These are phyloP conservation scores for Stegastes partitus DNA, from an alignment of 2,113 vertebrate genomes.

Conservation along the genomic window DNA sequence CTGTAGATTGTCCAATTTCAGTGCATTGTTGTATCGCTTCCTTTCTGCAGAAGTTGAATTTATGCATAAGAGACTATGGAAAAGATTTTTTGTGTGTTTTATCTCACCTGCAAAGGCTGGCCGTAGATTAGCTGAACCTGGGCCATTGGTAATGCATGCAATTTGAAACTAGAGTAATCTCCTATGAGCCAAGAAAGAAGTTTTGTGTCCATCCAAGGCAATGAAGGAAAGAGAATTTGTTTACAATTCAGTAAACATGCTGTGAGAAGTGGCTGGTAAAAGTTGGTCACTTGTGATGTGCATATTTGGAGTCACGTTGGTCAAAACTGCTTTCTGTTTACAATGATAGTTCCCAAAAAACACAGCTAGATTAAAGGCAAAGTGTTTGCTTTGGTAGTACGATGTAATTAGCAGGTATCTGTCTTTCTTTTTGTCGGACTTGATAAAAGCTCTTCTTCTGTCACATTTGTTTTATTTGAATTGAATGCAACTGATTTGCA, in stretches of 20 bases:
- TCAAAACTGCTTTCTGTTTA: conserved; percentile 20
- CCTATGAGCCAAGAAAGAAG: conserved; percentile 1
- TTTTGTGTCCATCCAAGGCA: conserved; percentile 14
- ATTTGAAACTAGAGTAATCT: conserved; percentile 48
- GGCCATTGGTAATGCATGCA: conserved; percentile 37
- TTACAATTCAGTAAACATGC: background rate
- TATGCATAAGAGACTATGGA: background rate
- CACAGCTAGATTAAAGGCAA: conserved; percentile 52
- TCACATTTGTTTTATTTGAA: conserved; percentile 15
- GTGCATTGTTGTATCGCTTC: background rate
- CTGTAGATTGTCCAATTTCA: no score
- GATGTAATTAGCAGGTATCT: conserved; percentile 36
- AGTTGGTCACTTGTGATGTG: background rate
- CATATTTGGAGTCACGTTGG: background rate
- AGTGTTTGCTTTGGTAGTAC: conserved; percentile 22
- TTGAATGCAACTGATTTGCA: conserved; percentile 18
- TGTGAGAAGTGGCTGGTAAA: conserved; percentile 1
- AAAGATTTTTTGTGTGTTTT: conserved; percentile 8
- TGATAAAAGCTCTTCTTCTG: conserved; percentile 46
- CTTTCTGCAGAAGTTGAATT: background rate
- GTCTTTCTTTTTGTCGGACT: conserved; percentile 11
- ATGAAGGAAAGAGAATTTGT: conserved; percentile 12
- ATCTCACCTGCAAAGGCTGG: conserved; percentile 47
- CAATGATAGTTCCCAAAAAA: background rate
- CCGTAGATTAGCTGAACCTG: conserved; percentile 57